Percentiles rank a stretch among this genome's conserved stretches.
phyloP scores from a whole-genome alignment of 2,113 vertebrate genomes.

The Chaenocephalus aceratus region DNA sequence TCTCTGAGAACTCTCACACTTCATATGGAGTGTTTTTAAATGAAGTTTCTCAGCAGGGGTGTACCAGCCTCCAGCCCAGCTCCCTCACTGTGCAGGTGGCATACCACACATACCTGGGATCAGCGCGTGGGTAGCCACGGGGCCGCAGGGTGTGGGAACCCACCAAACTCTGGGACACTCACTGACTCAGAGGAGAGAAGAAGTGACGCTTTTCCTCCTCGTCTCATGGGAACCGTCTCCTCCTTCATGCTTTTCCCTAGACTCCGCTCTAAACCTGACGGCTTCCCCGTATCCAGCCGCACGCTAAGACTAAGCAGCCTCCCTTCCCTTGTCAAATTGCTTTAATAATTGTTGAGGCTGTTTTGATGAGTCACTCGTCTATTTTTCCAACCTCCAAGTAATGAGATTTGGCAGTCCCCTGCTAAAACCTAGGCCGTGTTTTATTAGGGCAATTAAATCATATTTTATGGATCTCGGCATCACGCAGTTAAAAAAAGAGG shows the following conservation, averaged over 20 bases:
- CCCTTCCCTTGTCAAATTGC: constrained; percentile 65
- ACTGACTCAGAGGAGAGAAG: constrained; percentile 12
- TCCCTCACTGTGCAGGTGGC: constrained; percentile 66
- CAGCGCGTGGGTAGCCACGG: constrained; percentile 50
- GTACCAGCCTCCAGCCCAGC: constrained; percentile 31
- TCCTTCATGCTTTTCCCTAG: constrained; percentile 49
- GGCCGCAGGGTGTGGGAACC: constrained; percentile 64
- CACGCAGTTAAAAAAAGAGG: constrained; percentile 8
- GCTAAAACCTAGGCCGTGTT: constrained; percentile 43
- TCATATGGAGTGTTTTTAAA: constrained; percentile 32
- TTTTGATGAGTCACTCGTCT: constrained; percentile 57
- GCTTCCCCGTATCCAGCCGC: constrained; percentile 39
- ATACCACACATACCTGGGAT: constrained; percentile 67
- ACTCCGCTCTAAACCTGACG: constrained; percentile 45
- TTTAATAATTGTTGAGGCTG: constrained; percentile 62
- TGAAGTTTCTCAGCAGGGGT: constrained; percentile 57
- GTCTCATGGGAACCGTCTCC: constrained; percentile 57
- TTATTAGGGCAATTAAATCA: constrained; percentile 62
- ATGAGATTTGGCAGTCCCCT: constrained; percentile 32
- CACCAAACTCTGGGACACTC: constrained; percentile 22
- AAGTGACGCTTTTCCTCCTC: constrained; percentile 8
- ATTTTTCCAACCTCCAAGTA: constrained; percentile 63
- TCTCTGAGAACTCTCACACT: constrained; percentile 24
- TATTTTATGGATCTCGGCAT: constrained; percentile 45
- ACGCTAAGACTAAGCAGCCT: constrained; percentile 39